Conservation (phyloP, 64 coral and sea anemone species). For the Dendrophyllia cribrosa region DNA sequence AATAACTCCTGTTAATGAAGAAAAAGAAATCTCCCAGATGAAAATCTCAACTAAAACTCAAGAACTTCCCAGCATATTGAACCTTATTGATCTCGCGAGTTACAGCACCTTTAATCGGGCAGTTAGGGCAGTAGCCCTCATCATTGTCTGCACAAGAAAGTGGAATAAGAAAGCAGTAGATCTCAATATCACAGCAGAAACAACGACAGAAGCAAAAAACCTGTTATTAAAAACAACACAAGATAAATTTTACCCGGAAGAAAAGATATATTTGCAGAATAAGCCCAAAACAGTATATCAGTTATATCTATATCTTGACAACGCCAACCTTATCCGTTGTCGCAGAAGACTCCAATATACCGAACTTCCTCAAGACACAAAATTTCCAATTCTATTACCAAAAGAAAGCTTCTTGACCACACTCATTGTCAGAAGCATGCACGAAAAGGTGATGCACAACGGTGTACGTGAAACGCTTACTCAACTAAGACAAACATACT, state of each 20-base stretch:
- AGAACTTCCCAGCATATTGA: conserved; percentile 32
- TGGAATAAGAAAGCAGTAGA: conserved; percentile 1
- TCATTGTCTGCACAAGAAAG: conserved; percentile 49
- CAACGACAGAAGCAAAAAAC: too few relatives aligned
- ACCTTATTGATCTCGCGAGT: conserved; percentile 46
- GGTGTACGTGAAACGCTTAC: conserved; percentile 61
- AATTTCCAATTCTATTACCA: conserved; percentile 49
- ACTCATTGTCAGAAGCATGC: conserved; percentile 12
- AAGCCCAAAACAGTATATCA: conserved; percentile 36
- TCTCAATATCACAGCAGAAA: not conserved
- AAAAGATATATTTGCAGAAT: not conserved
- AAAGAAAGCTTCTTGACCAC: conserved; percentile 42
- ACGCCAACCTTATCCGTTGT: conserved; percentile 31
- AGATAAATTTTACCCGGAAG: too few relatives aligned
- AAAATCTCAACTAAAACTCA: not conserved
- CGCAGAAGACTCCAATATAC: conserved; percentile 51
- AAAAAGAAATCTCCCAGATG: too few relatives aligned
- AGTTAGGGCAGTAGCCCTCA: conserved; percentile 51
- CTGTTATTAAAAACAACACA: too few relatives aligned
- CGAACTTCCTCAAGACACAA: conserved; percentile 36
- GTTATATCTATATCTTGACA: conserved; percentile 11
- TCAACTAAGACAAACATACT: conserved; percentile 42
- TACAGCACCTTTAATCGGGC: conserved; percentile 57
- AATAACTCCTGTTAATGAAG: too few relatives aligned
- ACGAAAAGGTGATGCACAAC: conserved; percentile 25